A percentile compares a stretch with the other conserved stretches of the same genome.
Conservation (phyloP, 2,888 invertebrate species). For the Automeris io region DNA sequence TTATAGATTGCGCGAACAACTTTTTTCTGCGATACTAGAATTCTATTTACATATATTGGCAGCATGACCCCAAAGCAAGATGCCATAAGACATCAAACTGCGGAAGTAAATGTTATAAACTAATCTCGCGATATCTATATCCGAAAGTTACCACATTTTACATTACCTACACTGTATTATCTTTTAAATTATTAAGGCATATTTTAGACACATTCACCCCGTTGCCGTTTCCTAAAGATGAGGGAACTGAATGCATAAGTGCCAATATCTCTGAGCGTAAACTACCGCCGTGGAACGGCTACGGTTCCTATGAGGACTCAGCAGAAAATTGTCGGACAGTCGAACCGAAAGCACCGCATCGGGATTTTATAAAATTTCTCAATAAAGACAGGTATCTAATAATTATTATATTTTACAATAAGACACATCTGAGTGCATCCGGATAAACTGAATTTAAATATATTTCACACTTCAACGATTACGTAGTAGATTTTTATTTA, state of each 20-base stretch:
- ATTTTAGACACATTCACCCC: conserved; percentile 80
- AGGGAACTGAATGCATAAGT: conserved; percentile 37
- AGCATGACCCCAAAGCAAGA: no score
- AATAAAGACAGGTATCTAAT: conserved; percentile 86
- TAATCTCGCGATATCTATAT: not conserved
- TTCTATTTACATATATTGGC: no score
- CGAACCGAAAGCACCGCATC: conserved; percentile 85
- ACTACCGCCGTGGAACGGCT: conserved; percentile 93
- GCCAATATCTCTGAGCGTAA: conserved; percentile 52
- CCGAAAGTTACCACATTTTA: not conserved
- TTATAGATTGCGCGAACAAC: no score
- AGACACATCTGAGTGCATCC: no score
- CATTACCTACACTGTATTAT: not conserved
- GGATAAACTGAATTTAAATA: no score
- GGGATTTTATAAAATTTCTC: conserved; percentile 88
- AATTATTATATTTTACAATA: no score
- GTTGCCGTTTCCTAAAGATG: conserved; percentile 61
- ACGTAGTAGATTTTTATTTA: no score
- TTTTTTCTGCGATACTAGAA: no score
- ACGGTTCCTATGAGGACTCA: conserved; percentile 92
- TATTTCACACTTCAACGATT: no score
- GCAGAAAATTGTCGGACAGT: conserved; percentile 90
- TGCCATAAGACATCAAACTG: no score
- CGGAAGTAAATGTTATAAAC: not conserved
- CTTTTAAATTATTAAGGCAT: not conserved